A percentile compares a stretch with the other conserved stretches of the same genome.
These are phyloP conservation scores for Lithophane ornitopus DNA, from an alignment of 2,888 invertebrate genomes.

Conservation along the genomic window DNA sequence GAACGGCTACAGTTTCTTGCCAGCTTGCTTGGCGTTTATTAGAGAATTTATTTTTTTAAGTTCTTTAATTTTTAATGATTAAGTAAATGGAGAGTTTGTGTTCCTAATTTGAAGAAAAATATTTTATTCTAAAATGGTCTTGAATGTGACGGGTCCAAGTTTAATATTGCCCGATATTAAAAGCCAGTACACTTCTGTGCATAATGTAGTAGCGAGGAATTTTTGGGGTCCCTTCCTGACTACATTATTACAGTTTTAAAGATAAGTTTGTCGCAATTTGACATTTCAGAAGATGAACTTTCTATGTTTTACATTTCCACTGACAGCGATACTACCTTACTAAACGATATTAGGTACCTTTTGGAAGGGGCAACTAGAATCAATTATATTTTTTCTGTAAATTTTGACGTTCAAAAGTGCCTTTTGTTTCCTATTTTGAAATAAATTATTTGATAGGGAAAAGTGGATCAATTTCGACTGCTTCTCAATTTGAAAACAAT, in stretches of 20 bases:
- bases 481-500: neutral
- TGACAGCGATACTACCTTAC: neutral
- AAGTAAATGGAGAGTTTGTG: constrained; percentile 41
- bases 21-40: constrained; percentile 45
- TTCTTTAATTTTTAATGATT: constrained; percentile 52
- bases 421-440: too few species aligned
- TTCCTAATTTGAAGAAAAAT: constrained; percentile 25
- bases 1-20: constrained; percentile 49
- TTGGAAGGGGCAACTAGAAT: too few species aligned
- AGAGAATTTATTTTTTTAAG: constrained; percentile 31
- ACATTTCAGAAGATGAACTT: neutral
- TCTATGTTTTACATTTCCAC: too few species aligned
- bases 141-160: neutral
- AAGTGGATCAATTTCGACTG: neutral
- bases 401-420: too few species aligned
- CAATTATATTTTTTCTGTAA: too few species aligned
- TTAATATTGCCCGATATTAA: neutral
- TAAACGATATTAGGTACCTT: too few species aligned
- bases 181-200: neutral
- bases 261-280: neutral
- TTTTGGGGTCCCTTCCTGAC: neutral
- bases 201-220: neutral
- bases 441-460: neutral
- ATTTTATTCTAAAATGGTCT: constrained; percentile 3
- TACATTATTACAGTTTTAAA: neutral